These are phyloP conservation scores for Balaenoptera acutorostrata DNA, from an alignment of 2,113 vertebrate genomes.

Conservation along the genomic window DNA sequence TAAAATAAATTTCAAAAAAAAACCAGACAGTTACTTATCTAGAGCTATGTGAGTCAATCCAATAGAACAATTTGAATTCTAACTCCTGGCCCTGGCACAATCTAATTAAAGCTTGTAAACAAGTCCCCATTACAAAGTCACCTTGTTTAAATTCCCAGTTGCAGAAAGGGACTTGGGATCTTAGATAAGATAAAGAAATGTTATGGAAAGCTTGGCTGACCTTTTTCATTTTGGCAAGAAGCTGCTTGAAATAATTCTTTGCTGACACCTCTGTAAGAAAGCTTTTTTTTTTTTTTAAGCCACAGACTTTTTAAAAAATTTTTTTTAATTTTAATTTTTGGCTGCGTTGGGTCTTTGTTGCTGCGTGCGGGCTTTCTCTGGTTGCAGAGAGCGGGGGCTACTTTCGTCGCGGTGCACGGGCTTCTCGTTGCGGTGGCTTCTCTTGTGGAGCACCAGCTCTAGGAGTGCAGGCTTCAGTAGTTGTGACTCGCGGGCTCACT, in stretches of 20 bases:
- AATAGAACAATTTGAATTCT: not conserved
- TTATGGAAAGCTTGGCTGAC: not conserved
- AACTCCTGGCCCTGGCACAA: not conserved
- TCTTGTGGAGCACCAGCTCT: too few species aligned
- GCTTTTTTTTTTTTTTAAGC: not conserved
- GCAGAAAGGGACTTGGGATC: constrained; percentile 16
- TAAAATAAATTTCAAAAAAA: not conserved
- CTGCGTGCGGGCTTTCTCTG: too few species aligned
- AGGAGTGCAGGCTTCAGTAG: too few species aligned
- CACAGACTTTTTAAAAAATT: too few species aligned
- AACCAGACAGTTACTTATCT: not conserved
- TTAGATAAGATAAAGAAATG: constrained; percentile 50
- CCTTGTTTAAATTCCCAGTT: not conserved
- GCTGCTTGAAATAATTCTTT: constrained; percentile 16
- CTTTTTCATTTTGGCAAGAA: constrained; percentile 32
- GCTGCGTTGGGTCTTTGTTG: too few species aligned
- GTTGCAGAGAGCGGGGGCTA: too few species aligned
- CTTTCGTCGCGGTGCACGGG: too few species aligned
- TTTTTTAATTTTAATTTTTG: too few species aligned
- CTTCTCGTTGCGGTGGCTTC: too few species aligned
- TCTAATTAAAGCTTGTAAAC: constrained; percentile 35
- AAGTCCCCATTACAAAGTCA: not conserved
- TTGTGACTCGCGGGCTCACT: too few species aligned
- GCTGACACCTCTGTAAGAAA: constrained; percentile 12
- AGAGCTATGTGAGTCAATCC: not conserved